Evolutionary conservation across 2,797 vertebrate species (phyloP), one percentile per base, ranked within the genome.

Genomic region (Mormyrus hasselquistii): DNA sequence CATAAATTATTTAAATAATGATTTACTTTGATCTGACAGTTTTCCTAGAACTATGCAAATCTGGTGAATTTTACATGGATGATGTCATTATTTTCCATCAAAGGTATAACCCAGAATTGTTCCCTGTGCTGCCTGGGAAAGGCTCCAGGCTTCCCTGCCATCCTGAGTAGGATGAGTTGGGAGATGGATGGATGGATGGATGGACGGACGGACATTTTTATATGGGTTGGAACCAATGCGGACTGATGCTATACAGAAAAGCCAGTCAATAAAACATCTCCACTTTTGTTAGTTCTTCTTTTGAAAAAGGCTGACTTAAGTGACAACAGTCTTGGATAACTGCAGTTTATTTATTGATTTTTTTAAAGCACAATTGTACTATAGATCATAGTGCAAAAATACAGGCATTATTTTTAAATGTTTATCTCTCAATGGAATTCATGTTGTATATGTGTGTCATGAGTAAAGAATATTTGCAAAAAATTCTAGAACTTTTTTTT

Each of bases 1-100:
- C 38, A 47, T 47, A 10, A 47, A 82, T 82, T 44, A 82, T 82
- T 47, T 82, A 47, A 47, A 82, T 22, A 82, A n/a, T 47, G 19
- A 82, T 82, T 82, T 73, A 73, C 69, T 73, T 73, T 82, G 16
- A 82, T 82, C 41, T 82, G 76, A 82, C 16, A 47, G 19, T 82
- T 82, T 47, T 82, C 41, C 41, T 47, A 44, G 41, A 44, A 82
- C 76, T 82, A n/a, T 82, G 76, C 76, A 44, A 19, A 22, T 82
- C 41, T n/a, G 14, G 19, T 82, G 76, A 82, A 82, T 82, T 47
- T 73, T 73, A 38, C 69, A 73, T 38, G 12, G 69, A 73, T 73
- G 69, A 73, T 73, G 12, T 38, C 69, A 73, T 73, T 73, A 38
- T 34, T 73, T 82, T 47, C 41, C 41, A 19, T 82, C 16, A 19